Evolutionary conservation across 1,140 invertebrate genomes (phyloP).

Genomic region (Hycleus cichorii): DNA sequence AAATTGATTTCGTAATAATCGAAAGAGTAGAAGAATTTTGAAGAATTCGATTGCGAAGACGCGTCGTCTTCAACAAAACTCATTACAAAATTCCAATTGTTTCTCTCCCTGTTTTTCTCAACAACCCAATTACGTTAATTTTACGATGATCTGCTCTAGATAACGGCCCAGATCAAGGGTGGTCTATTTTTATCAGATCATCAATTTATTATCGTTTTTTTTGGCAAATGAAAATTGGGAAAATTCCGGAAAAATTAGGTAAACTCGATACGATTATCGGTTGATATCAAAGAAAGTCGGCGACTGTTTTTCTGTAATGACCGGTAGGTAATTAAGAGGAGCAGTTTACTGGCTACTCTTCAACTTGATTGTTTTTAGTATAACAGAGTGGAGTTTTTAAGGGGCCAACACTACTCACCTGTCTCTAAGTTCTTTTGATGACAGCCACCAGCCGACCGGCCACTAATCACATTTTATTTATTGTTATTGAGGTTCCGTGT

Average conservation of each 20-base stretch:
- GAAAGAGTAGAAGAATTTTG: too few species aligned
- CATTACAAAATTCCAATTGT: too few species aligned
- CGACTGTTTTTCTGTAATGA: slow-evolving; percentile 19
- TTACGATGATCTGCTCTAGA: slow-evolving; percentile 9
- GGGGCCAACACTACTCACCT: slow-evolving; percentile 16
- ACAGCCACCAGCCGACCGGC: neutral
- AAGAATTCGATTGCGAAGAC: too few species aligned
- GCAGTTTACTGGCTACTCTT: slow-evolving; percentile 19
- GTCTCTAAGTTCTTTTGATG: slow-evolving; percentile 14
- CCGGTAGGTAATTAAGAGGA: slow-evolving; percentile 20
- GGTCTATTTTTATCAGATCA: neutral
- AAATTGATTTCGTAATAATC: too few species aligned
- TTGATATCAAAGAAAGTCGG: slow-evolving; percentile 22
- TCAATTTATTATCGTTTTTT: neutral
- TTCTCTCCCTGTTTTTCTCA: neutral
- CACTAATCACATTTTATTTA: slow-evolving; percentile 28
- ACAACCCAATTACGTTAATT: slow-evolving; percentile 10
- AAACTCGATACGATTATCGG: slow-evolving; percentile 5
- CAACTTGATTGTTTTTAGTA: neutral
- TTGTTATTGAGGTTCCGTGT: slow-evolving; percentile 24
- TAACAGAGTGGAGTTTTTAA: neutral
- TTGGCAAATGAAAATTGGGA: neutral
- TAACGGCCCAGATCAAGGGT: slow-evolving; percentile 7
- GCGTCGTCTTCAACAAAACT: too few species aligned
- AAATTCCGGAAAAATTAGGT: neutral